Percentiles rank a stretch among this genome's conserved stretches.
Conservation (phyloP, 2,797 vertebrate genomes). For the Mus caroli region DNA sequence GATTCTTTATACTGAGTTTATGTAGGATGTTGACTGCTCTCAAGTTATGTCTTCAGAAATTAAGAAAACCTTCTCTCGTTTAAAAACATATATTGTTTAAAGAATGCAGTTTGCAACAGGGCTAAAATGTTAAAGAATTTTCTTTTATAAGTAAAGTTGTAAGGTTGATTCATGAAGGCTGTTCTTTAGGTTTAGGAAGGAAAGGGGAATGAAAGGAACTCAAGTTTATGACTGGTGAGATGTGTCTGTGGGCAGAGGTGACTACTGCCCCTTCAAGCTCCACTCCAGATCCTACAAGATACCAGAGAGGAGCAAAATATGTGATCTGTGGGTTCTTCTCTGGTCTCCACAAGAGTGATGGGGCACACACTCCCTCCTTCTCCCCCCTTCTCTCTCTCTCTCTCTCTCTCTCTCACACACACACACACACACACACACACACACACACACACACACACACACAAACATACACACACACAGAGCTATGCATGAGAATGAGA, state of each 20-base stretch:
- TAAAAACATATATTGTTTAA: not conserved
- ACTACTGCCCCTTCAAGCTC: too few species aligned
- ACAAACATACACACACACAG: not conserved
- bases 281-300: not conserved
- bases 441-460: not conserved
- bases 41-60: not conserved
- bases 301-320: not conserved
- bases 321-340: not conserved
- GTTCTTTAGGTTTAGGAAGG: not conserved
- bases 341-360: too few species aligned
- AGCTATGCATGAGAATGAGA: too few species aligned
- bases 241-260: not conserved
- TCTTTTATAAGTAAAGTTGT: not conserved
- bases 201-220: not conserved
- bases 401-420: too few species aligned
- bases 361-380: not conserved
- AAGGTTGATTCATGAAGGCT: not conserved
- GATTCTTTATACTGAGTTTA: not conserved
- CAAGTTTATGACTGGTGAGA: not conserved
- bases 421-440: not conserved
- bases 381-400: too few species aligned
- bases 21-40: not conserved
- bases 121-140: not conserved
- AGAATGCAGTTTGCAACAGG: not conserved
- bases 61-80: not conserved